A percentile compares a stretch with the other conserved stretches of the same genome.
phyloP scores from a whole-genome alignment of 64 coral and sea anemone species.

The Dendronephthya gigantea region DNA sequence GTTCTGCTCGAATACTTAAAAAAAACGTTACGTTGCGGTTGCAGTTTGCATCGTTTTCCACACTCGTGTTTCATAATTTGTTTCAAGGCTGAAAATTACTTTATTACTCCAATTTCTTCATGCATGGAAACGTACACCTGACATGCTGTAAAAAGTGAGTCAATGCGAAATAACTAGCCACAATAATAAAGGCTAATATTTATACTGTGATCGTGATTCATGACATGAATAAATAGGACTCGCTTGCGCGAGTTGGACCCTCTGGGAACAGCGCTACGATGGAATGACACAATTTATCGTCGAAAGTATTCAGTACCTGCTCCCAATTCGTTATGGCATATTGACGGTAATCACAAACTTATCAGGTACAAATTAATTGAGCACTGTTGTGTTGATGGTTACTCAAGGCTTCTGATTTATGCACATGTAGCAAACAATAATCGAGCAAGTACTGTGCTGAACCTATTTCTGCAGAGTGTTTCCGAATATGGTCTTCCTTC shows the following conservation, averaged over 20 bases:
- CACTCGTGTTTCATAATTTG: no score
- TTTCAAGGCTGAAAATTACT: no score
- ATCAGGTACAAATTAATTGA: conserved; percentile 21
- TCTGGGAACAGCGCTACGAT: conserved; percentile 7
- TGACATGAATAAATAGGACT: no score
- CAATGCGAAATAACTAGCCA: no score
- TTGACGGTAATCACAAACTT: conserved; percentile 29
- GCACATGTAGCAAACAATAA: conserved; percentile 29
- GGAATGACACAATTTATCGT: conserved; percentile 9
- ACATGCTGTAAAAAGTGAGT: no score
- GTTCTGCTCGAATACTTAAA: no score
- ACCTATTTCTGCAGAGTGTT: conserved; percentile 20
- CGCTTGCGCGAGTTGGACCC: conserved; percentile 12
- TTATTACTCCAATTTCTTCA: no score
- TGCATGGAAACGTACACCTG: no score
- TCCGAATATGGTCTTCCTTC: conserved; percentile 36
- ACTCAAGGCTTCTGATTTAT: conserved; percentile 27
- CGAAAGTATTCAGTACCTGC: conserved; percentile 30
- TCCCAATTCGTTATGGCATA: conserved; percentile 34
- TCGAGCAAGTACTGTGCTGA: conserved; percentile 27
- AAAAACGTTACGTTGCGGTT: no score
- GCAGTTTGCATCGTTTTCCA: no score
- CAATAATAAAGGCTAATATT: no score
- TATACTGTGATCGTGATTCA: no score
- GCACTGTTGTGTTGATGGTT: conserved; percentile 42